Evolutionary conservation across 2,797 vertebrate species (phyloP).

Genomic region (Acrossocheilus wenchowensis): DNA sequence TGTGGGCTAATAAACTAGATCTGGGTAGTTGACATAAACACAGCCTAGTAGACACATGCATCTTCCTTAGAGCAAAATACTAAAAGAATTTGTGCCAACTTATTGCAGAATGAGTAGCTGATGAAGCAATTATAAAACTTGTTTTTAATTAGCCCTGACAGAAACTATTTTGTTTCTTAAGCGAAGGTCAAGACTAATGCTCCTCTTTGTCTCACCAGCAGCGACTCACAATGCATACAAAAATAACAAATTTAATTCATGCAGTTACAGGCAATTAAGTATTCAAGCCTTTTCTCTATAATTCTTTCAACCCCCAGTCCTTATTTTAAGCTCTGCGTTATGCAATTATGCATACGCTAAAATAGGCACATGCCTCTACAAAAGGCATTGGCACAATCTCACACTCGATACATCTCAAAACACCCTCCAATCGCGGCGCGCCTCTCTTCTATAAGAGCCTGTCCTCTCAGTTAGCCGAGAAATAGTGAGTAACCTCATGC

Average conservation of each 20-base stretch:
- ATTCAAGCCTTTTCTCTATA: slow-evolving; percentile 45
- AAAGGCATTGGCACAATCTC: slow-evolving; percentile 30
- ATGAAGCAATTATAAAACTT: slow-evolving; percentile 36
- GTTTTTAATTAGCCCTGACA: slow-evolving; percentile 37
- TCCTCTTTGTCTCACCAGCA: slow-evolving; percentile 44
- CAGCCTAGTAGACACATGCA: background rate
- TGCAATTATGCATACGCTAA: slow-evolving; percentile 42
- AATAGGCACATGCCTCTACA: slow-evolving; percentile 30
- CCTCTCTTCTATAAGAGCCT: slow-evolving; percentile 64
- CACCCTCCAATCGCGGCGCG: slow-evolving; percentile 56
- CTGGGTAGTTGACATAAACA: background rate
- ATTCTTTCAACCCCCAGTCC: slow-evolving; percentile 50
- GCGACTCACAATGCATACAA: slow-evolving; percentile 42
- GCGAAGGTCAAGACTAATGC: slow-evolving; percentile 46
- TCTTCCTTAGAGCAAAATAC: slow-evolving; percentile 9
- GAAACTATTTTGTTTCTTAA: slow-evolving; percentile 36
- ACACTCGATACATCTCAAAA: slow-evolving; percentile 32
- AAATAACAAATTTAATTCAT: slow-evolving; percentile 50
- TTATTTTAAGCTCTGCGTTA: slow-evolving; percentile 34
- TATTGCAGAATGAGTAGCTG: slow-evolving; percentile 24
- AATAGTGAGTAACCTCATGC: slow-evolving; percentile 73
- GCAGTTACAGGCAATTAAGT: slow-evolving; percentile 52
- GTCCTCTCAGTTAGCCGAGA: slow-evolving; percentile 73
- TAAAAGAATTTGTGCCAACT: slow-evolving; percentile 36
- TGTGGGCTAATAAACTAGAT: background rate